phyloP scores from a whole-genome alignment of 1,140 invertebrate genomes.

The Drosophila elegans region DNA sequence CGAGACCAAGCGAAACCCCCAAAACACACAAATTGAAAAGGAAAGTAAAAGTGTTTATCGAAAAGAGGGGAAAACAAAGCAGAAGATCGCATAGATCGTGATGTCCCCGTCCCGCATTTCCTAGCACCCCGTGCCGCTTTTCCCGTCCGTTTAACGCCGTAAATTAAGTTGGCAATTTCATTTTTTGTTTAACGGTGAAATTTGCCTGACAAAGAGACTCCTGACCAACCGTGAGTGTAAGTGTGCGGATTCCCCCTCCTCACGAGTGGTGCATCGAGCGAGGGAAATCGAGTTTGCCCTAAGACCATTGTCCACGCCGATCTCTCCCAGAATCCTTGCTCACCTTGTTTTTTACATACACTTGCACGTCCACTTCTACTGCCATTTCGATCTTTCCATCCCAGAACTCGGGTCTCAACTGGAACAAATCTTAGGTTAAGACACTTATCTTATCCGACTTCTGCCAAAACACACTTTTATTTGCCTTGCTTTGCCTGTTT shows the following conservation, averaged over 20 bases:
- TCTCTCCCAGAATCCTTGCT: constrained; percentile 1
- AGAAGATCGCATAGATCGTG: constrained; percentile 79
- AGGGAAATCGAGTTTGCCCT: constrained; percentile 5
- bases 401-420: constrained; percentile 8
- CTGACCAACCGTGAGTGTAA: constrained; percentile 9
- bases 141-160: constrained; percentile 48
- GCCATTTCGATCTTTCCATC: constrained; percentile 3
- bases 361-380: not conserved
- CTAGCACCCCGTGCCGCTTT: not conserved
- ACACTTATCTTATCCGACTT: constrained; percentile 14
- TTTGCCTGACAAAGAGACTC: constrained; percentile 37
- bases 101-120: constrained; percentile 14
- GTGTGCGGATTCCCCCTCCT: constrained; percentile 1
- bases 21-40: constrained; percentile 75
- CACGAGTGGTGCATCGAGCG: constrained; percentile 9
- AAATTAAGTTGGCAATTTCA: constrained; percentile 79
- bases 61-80: constrained; percentile 59
- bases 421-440: not conserved
- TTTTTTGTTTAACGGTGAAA: constrained; percentile 59
- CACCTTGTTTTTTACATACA: constrained; percentile 16
- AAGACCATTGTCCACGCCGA: not conserved
- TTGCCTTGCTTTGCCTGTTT: constrained; percentile 26
- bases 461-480: constrained; percentile 7
- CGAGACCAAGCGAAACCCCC: constrained; percentile 40
- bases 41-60: constrained; percentile 77